phyloP scores from a whole-genome alignment of 2,888 invertebrate genomes.

The Galeruca laticollis region DNA sequence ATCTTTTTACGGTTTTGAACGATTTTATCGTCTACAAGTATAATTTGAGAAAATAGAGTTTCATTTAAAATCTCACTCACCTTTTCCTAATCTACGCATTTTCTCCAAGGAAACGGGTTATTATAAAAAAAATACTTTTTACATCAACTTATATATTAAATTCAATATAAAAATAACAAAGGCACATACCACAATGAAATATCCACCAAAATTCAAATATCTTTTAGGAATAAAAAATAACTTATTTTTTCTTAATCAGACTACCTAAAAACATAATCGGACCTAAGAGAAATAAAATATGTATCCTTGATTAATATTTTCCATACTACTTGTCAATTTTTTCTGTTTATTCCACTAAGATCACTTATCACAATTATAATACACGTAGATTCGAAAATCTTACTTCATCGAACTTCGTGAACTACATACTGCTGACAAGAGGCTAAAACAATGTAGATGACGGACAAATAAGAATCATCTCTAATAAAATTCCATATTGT shows the following conservation, averaged over 20 bases:
- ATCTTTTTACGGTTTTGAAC: too few species aligned
- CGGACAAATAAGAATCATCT: too few species aligned
- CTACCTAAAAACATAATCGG: neutral
- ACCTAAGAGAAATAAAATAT: neutral
- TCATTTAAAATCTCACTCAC: too few species aligned
- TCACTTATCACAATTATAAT: neutral
- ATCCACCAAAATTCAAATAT: conserved; percentile 33
- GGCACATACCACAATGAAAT: conserved; percentile 37
- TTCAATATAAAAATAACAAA: conserved; percentile 45
- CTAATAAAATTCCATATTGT: too few species aligned
- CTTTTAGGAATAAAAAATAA: neutral
- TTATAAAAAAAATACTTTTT: neutral
- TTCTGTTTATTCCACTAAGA: neutral
- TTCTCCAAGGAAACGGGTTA: neutral
- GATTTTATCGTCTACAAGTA: too few species aligned
- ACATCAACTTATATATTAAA: conserved; percentile 34
- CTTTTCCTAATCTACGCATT: too few species aligned
- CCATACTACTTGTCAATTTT: too few species aligned
- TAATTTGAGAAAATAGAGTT: too few species aligned
- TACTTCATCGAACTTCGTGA: too few species aligned
- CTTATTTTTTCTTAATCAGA: neutral
- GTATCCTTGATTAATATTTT: neutral
- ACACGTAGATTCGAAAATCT: neutral
- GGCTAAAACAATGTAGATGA: too few species aligned
- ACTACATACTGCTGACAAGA: too few species aligned